Evolutionary conservation across 2,113 vertebrate genomes (phyloP).

Genomic region (Onychostoma macrolepis): DNA sequence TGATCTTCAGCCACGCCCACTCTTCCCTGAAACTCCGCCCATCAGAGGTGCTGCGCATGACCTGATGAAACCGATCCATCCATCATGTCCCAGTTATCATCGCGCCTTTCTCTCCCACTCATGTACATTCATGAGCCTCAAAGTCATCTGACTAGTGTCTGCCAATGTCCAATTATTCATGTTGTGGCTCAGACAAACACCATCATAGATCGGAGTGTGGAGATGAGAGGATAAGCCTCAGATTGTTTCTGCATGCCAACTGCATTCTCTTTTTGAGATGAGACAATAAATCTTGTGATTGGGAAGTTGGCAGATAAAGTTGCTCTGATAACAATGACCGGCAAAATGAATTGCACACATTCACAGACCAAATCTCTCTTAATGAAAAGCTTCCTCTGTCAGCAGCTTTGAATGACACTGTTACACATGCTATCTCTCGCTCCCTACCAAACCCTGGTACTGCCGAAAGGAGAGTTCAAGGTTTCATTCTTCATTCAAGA

Average conservation of each 20-base stretch:
- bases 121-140: not conserved
- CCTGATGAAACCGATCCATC: conserved; percentile 41
- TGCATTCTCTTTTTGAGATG: conserved; percentile 41
- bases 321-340: conserved; percentile 1
- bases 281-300: conserved; percentile 47
- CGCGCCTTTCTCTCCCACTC: not conserved
- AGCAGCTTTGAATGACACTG: conserved; percentile 19
- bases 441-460: not conserved
- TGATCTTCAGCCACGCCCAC: conserved; percentile 31
- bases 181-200: conserved; percentile 25
- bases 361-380: not conserved
- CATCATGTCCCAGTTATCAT: conserved; percentile 37
- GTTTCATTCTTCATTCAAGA: conserved; percentile 58
- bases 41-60: not conserved
- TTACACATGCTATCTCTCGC: not conserved
- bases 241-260: conserved; percentile 23
- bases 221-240: conserved; percentile 31
- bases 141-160: conserved; percentile 37
- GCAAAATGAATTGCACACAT: conserved; percentile 13
- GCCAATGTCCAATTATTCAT: conserved; percentile 23
- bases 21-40: not conserved
- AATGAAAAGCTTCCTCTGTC: conserved; percentile 27
- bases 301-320: not conserved
- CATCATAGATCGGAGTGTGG: conserved; percentile 6
- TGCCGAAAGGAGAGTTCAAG: conserved; percentile 64